A percentile compares a stretch with the other conserved stretches of the same genome.
Evolutionary conservation across 2,888 invertebrate genomes (phyloP).

Genomic region (Teleiodes luculella): DNA sequence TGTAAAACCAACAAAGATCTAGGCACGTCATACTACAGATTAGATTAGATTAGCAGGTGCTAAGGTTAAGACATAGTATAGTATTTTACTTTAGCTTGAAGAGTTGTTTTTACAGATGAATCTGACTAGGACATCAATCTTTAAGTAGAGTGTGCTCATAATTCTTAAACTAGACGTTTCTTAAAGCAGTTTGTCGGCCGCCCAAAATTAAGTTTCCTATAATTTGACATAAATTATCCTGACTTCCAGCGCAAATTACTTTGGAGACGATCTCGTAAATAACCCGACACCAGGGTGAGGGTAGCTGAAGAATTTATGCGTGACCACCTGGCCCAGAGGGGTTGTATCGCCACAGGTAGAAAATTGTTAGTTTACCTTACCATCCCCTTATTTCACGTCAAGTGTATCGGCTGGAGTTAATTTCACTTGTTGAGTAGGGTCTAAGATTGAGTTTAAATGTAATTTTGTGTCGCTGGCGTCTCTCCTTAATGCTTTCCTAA

Average conservation of each 20-base stretch:
- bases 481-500: too few species aligned
- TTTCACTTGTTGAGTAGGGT: conserved; percentile 1
- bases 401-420: not conserved
- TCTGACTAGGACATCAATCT: not conserved
- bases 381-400: conserved; percentile 16
- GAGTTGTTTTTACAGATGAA: too few species aligned
- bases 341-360: conserved; percentile 31
- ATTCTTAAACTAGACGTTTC: not conserved
- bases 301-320: conserved; percentile 39
- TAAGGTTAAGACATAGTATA: too few species aligned
- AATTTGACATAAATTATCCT: conserved; percentile 19
- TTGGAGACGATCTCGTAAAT: conserved; percentile 40
- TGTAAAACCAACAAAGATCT: too few species aligned
- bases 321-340: conserved; percentile 27
- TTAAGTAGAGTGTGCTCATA: not conserved
- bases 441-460: not conserved
- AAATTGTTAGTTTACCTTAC: conserved; percentile 24
- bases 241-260: conserved; percentile 33
- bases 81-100: too few species aligned
- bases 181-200: not conserved
- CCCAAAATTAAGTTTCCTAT: not conserved
- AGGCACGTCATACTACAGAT: too few species aligned
- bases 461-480: not conserved
- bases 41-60: too few species aligned
- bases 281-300: conserved; percentile 12